Conservation (phyloP, 2,888 invertebrate genomes). For the Chouioia cunea region DNA sequence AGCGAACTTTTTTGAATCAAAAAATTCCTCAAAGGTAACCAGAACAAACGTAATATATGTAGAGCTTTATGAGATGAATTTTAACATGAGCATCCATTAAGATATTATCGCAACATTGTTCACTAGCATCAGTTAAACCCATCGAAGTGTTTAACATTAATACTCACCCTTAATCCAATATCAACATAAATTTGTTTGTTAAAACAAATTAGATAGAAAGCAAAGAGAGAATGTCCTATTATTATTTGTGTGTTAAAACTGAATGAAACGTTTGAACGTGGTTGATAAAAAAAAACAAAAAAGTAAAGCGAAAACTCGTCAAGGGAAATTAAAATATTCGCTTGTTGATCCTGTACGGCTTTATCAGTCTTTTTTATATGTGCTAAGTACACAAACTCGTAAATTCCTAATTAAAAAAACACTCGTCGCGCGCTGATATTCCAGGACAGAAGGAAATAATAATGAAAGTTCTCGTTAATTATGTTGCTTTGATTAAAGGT, state of each 20-base stretch:
- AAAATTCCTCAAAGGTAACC: no score
- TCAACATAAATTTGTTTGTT: constrained; percentile 8
- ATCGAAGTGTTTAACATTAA: no score
- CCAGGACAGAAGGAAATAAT: no score
- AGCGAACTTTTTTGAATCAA: no score
- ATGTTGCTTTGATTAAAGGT: constrained; percentile 39
- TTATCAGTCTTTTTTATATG: not conserved
- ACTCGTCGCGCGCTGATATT: not conserved
- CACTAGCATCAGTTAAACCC: no score
- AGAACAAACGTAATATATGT: not conserved
- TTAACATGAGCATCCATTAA: no score
- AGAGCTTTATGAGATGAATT: not conserved
- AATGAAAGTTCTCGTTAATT: constrained; percentile 27
- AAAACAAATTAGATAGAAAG: constrained; percentile 49
- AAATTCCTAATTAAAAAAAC: constrained; percentile 54
- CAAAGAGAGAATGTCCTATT: no score
- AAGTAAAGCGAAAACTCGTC: constrained; percentile 49
- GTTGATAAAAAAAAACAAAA: not conserved
- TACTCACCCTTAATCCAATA: no score
- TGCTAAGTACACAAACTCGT: constrained; percentile 8
- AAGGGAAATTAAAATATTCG: constrained; percentile 57
- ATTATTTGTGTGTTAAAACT: not conserved
- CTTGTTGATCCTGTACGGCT: constrained; percentile 17
- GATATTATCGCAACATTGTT: no score
- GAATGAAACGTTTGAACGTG: constrained; percentile 22